phyloP scores from a whole-genome alignment of 2,888 invertebrate species.

The Apotomis capreana region DNA sequence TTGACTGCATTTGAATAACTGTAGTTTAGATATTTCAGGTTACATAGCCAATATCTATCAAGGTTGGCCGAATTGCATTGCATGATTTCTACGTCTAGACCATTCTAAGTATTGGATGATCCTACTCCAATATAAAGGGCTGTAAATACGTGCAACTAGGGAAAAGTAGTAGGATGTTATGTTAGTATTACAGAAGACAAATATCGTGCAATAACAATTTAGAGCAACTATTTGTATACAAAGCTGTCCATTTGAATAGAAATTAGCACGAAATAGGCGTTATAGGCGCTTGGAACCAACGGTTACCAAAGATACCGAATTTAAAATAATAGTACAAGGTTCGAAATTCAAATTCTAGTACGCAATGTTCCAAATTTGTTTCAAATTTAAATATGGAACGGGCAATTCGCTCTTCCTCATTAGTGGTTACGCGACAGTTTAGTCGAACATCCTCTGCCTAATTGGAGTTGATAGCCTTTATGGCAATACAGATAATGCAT shows the following conservation, averaged over 20 bases:
- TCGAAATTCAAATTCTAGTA: constrained; percentile 38
- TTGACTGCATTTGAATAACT: too few relatives aligned
- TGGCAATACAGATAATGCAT: constrained; percentile 41
- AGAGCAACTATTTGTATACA: constrained; percentile 31
- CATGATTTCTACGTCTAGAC: constrained; percentile 20
- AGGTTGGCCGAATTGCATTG: constrained; percentile 5
- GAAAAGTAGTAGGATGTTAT: constrained; percentile 11
- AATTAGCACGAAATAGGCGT: constrained; percentile 21
- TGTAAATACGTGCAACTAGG: constrained; percentile 10
- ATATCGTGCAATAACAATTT: constrained; percentile 21
- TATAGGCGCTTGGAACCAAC: constrained; percentile 7
- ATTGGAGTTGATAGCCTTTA: constrained; percentile 42
- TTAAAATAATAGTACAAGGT: constrained; percentile 11
- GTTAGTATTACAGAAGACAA: constrained; percentile 19
- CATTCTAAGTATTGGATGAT: neutral
- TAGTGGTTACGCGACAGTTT: constrained; percentile 69
- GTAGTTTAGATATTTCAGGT: neutral
- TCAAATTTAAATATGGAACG: constrained; percentile 60
- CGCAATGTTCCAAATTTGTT: constrained; percentile 51
- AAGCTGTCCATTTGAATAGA: constrained; percentile 25
- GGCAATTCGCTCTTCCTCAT: constrained; percentile 80
- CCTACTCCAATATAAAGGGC: neutral
- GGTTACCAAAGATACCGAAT: constrained; percentile 2
- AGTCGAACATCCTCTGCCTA: constrained; percentile 68
- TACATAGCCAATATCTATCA: neutral